Percentiles rank a stretch among this genome's conserved stretches.
phyloP scores from a whole-genome alignment of 2,888 invertebrate species.

The Alloplasta piceator region DNA sequence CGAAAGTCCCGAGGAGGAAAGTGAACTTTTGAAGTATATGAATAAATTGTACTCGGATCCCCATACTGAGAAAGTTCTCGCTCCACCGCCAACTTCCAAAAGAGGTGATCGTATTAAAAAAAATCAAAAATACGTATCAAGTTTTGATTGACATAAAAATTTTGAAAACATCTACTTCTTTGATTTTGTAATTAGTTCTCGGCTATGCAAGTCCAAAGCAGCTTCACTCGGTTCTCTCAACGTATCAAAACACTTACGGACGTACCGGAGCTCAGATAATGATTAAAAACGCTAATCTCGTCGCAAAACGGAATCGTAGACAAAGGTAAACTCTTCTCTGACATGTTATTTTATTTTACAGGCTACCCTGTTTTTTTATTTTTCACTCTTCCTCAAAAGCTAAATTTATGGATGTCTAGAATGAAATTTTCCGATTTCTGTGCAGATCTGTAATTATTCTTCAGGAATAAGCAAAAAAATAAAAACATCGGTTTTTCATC shows the following conservation, averaged over 20 bases:
- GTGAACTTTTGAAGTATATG: constrained; percentile 71
- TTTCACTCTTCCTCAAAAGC: neutral
- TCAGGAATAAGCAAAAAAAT: too few species aligned
- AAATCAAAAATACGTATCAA: constrained; percentile 2
- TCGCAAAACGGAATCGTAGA: constrained; percentile 32
- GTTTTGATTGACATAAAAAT: neutral
- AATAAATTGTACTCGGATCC: constrained; percentile 71
- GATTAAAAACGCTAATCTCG: constrained; percentile 57
- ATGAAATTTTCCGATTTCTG: too few species aligned
- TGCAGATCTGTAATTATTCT: too few species aligned
- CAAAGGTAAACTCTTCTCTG: constrained; percentile 10
- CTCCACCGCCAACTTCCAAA: constrained; percentile 71
- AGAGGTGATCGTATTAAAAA: constrained; percentile 68
- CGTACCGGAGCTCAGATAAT: constrained; percentile 74
- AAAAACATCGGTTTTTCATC: neutral
- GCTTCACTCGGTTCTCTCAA: constrained; percentile 70
- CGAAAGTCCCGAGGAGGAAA: constrained; percentile 57
- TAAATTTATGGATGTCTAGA: too few species aligned
- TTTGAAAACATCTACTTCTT: neutral
- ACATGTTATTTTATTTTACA: neutral
- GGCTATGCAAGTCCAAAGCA: constrained; percentile 73
- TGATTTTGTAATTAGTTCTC: constrained; percentile 67
- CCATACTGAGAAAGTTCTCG: constrained; percentile 68
- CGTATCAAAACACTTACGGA: constrained; percentile 74
- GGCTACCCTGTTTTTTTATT: neutral